These are phyloP conservation scores for Chloromyia formosa DNA, from an alignment of 2,888 invertebrate species.

Conservation along the genomic window DNA sequence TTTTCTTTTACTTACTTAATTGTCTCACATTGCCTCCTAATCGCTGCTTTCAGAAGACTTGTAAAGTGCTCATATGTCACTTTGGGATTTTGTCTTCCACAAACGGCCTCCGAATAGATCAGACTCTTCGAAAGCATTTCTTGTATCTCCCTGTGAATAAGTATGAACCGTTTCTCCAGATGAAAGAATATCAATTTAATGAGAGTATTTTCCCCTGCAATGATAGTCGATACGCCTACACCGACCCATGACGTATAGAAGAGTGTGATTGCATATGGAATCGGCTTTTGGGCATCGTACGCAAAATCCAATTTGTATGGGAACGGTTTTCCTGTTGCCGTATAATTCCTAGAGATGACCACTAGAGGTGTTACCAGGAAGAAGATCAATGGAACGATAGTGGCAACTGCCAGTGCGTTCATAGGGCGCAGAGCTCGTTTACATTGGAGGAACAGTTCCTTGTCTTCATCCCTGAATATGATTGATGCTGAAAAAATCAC, in stretches of 20 bases:
- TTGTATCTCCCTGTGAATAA: constrained; percentile 36
- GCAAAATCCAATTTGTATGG: constrained; percentile 42
- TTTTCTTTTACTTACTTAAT: constrained; percentile 27
- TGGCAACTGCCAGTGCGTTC: constrained; percentile 32
- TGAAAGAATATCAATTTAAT: constrained; percentile 38
- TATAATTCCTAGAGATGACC: constrained; percentile 27
- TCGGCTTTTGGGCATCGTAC: constrained; percentile 44
- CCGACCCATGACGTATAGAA: constrained; percentile 40
- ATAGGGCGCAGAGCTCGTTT: constrained; percentile 26
- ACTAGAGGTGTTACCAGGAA: constrained; percentile 32
- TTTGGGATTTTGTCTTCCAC: too few species aligned
- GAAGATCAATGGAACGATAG: constrained; percentile 24
- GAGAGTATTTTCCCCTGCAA: constrained; percentile 39
- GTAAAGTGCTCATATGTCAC: not conserved
- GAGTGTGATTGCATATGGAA: constrained; percentile 40
- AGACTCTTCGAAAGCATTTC: not conserved
- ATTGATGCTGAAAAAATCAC: constrained; percentile 5
- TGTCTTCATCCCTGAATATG: constrained; percentile 38
- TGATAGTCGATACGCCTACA: constrained; percentile 31
- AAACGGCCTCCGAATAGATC: too few species aligned
- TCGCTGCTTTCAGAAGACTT: not conserved
- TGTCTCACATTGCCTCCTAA: constrained; percentile 4
- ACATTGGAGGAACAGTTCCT: not conserved
- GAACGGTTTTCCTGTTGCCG: constrained; percentile 41
- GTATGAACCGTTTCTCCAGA: constrained; percentile 22